Evolutionary conservation across 2,113 vertebrate genomes (phyloP), one percentile per base, ranked within the genome.

Genomic region (Nestor notabilis): DNA sequence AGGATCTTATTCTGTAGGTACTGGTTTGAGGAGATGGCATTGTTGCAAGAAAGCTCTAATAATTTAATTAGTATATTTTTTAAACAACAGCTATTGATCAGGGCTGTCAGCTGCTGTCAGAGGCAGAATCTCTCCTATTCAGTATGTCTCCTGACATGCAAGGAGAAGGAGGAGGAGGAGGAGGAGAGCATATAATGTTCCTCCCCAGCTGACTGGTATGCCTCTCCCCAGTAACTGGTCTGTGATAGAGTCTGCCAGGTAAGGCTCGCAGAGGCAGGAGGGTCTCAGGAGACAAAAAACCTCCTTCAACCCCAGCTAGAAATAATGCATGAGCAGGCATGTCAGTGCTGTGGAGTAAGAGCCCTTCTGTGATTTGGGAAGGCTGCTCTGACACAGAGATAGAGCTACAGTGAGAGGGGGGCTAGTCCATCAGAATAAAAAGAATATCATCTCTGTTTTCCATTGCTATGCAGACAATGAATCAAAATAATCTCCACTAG

Each of bases 11-110:
- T 91, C 31, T 68, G 18, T 37, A 82, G 7, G 20, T 76, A 72
- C 60, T 35, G 17, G 2, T 65, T 72, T 55, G 47, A 91, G 53
- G 31, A 56, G 35, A 50, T 7, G 27, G 13, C 21, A 5, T 5
- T 58, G 35, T 56, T 71, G 37, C 56, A 91, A 56, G 52, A 89
- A 87, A 78, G 12, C 28, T 89, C 39, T 49, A 50, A 49, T 76
- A 83, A 91, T 70, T 91, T 87, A 60, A 89, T 96, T 87, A 58
- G 16, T 58, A 9, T 44, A 39, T 53, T 90, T 90, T 84, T 87
- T 65, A 94, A 92, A 94, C 41, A 84, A 35, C 13, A 80, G 52
- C 49, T 87, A 85, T 91, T 75, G 70, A 87, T 69, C 52, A 27
- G 41, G 13, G 23, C 60, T 90, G 55, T 90, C 90, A 90, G 60